phyloP scores from a whole-genome alignment of 2,797 vertebrate species.

The Myotis pilosus region DNA sequence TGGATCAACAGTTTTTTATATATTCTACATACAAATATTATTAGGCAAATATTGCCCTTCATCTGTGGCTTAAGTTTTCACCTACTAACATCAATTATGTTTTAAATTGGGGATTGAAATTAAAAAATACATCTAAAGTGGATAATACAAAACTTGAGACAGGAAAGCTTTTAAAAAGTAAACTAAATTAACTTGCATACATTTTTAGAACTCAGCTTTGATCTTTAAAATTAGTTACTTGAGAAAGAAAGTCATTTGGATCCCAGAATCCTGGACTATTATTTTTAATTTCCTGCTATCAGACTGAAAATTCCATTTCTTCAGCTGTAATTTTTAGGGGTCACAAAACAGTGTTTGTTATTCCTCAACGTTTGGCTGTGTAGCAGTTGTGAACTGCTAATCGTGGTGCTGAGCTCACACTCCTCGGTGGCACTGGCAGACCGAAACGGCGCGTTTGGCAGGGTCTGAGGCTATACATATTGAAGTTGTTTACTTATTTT shows the following conservation, averaged over 20 bases:
- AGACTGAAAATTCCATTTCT: constrained; percentile 39
- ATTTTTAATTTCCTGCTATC: constrained; percentile 35
- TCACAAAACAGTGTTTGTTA: background rate
- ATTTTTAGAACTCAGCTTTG: constrained; percentile 20
- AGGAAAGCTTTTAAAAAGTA: constrained; percentile 37
- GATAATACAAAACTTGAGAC: background rate
- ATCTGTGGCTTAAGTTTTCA: background rate
- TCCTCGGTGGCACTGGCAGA: background rate
- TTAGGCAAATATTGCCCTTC: background rate
- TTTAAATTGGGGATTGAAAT: background rate
- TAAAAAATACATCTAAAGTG: background rate
- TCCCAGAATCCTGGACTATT: background rate
- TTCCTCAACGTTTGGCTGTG: constrained; percentile 22
- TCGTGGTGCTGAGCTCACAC: background rate
- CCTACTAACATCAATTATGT: background rate
- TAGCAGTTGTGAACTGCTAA: constrained; percentile 38
- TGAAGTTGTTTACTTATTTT: constrained; percentile 64
- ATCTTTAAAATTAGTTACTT: constrained; percentile 51
- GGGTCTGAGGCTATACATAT: constrained; percentile 33
- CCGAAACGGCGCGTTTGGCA: constrained; percentile 28
- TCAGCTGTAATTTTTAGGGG: constrained; percentile 61
- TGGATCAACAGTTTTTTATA: background rate
- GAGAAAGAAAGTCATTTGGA: constrained; percentile 47
- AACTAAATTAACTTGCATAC: constrained; percentile 9
- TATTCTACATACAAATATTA: background rate